phyloP scores from a whole-genome alignment of 2,888 invertebrate genomes.

The Agrochola litura region DNA sequence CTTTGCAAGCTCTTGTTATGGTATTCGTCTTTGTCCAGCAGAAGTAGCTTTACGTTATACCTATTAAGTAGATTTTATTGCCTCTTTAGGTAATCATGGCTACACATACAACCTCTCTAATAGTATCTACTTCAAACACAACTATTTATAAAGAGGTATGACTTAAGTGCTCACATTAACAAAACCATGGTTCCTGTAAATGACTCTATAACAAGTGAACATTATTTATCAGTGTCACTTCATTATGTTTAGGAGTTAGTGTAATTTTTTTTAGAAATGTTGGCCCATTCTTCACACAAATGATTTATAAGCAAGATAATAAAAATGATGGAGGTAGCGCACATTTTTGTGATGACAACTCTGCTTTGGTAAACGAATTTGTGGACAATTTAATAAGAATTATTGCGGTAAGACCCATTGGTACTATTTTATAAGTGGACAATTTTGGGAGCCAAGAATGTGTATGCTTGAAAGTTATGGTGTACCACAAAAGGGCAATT shows the following conservation, averaged over 20 bases:
- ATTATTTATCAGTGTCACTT: neutral
- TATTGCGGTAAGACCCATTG: constrained; percentile 10
- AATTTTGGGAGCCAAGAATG: neutral
- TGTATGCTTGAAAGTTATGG: neutral
- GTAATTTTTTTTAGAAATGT: neutral
- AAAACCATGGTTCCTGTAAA: neutral
- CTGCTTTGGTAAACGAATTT: constrained; percentile 15
- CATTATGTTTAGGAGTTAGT: neutral
- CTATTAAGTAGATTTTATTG: neutral
- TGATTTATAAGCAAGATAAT: neutral
- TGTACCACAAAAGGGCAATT: too few species aligned
- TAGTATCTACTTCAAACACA: too few species aligned
- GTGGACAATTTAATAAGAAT: constrained; percentile 6
- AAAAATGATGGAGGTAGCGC: neutral
- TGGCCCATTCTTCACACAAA: neutral
- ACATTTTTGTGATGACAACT: constrained; percentile 15
- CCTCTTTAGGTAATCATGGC: too few species aligned
- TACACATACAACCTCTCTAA: neutral
- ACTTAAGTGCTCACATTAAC: neutral
- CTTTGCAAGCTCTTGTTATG: neutral
- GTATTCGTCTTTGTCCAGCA: neutral
- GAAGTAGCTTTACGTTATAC: neutral
- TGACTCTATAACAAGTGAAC: neutral
- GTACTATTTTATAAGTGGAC: neutral
- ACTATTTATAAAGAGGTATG: neutral